Evolutionary conservation across 2,797 vertebrate species (phyloP).

Genomic region (Astyanax mexicanus): DNA sequence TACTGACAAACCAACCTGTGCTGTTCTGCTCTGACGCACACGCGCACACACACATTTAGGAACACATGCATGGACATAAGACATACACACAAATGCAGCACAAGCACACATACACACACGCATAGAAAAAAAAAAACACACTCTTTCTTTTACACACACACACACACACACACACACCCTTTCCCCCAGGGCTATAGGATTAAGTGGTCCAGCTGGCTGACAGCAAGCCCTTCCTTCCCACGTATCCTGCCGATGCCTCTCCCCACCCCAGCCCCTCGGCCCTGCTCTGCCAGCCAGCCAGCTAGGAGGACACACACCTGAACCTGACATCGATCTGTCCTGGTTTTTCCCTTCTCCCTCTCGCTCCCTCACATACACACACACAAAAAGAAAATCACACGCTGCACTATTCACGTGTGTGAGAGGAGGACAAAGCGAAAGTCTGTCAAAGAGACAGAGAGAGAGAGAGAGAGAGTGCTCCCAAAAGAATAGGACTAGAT

Average conservation of each 20-base stretch:
- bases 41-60: conserved; percentile 60
- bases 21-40: conserved; percentile 32
- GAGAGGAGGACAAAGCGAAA: conserved; percentile 16
- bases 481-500: too few species aligned
- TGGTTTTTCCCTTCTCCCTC: conserved; percentile 44
- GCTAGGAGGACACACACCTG: conserved; percentile 73
- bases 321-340: conserved; percentile 68
- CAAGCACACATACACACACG: conserved; percentile 40
- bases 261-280: conserved; percentile 59
- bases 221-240: conserved; percentile 84
- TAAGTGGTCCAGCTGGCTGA: conserved; percentile 87
- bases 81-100: conserved; percentile 59
- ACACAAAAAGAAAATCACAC: conserved; percentile 35
- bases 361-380: conserved; percentile 36
- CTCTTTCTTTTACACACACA: conserved; percentile 48
- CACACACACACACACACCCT: conserved; percentile 69
- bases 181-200: conserved; percentile 84
- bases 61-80: too few species aligned
- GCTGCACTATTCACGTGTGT: conserved; percentile 29
- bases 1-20: conserved; percentile 46
- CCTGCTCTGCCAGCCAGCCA: conserved; percentile 65
- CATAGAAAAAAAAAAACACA: conserved; percentile 62
- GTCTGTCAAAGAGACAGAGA: conserved; percentile 11
- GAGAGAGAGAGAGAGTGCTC: background rate
- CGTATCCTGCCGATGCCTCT: conserved; percentile 75